Conservation (phyloP, 2,888 invertebrate species). For the Nomada ruficornis region DNA sequence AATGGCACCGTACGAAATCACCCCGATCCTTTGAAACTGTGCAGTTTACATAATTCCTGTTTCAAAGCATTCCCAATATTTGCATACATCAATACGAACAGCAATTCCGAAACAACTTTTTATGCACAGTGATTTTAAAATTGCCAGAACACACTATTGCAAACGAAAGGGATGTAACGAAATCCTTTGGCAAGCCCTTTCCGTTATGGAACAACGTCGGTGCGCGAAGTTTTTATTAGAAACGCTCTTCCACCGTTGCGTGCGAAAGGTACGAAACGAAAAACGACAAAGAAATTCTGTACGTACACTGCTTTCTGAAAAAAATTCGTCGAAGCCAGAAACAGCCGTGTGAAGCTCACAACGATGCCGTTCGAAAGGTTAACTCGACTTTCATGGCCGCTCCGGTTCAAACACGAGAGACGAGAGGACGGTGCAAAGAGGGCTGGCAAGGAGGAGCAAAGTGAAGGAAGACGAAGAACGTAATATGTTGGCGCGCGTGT, state of each 20-base stretch:
- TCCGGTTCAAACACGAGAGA: constrained; percentile 13
- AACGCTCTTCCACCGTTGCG: not conserved
- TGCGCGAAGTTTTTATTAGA: constrained; percentile 20
- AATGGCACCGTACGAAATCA: not conserved
- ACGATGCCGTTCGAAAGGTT: constrained; percentile 22
- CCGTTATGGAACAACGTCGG: constrained; percentile 9
- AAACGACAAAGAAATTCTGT: not conserved
- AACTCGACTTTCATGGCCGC: constrained; percentile 34
- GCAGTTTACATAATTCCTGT: not conserved
- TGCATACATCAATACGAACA: not conserved
- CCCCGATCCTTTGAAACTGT: not conserved
- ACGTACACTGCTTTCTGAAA: not conserved
- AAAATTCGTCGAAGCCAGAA: constrained; percentile 18
- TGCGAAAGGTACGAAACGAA: constrained; percentile 12
- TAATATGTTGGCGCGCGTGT: not conserved
- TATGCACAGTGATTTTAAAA: not conserved
- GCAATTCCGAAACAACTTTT: not conserved
- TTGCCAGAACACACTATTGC: not conserved
- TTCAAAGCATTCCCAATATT: not conserved
- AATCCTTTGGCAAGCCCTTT: constrained; percentile 6
- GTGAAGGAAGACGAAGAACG: not conserved
- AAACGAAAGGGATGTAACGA: constrained; percentile 17
- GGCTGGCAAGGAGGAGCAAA: no score
- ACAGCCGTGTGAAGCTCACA: constrained; percentile 10
- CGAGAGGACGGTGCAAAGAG: not conserved